Base-by-base conservation (phyloP, 2,888 invertebrate genomes). In the Troides oblongomaculatus region DNA sequence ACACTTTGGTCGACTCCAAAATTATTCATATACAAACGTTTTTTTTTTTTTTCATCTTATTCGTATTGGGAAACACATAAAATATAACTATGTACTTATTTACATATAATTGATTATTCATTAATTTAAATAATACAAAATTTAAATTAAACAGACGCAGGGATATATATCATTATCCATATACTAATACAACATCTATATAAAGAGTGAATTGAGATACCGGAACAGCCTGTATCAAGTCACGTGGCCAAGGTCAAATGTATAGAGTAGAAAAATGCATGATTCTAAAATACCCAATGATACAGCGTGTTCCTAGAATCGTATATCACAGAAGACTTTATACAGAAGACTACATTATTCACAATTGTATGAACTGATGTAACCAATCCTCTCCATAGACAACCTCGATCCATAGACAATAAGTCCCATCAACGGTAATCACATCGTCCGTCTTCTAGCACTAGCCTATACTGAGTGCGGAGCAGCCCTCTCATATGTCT, bases 401-500 rank as follows among this genome's bases (percentile, higher is more conserved):
- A 59, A 59, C 21, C 46, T 50, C 5, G 21, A 23, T 64, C 36
- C 18, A 39, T 46, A 25, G 30, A 66, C 46, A 59, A 60, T 25
- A 63, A 56, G 56, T 39, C 30, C 61, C 56, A 57, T 66, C 43
- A 21, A 39, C 61, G 10, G 36, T 36, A 43, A 25, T 39, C 56
- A 65, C 59, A 58, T 65, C 62, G 63, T 62, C 60, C 60, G 59
- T 72, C 62, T 65, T 64, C 72, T 25, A 57, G 64, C 67, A 67
- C 69, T 53, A 68, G 64, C 69, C 56, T 74, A 75, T 68, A 73
- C 73, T 73, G 59, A 78, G 74, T 10, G 70, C 65, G 23, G 76
- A 68, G 50, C 72, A 77, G 21, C 69, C 72, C 65, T 77, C 87
- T 93, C 93, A 93, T 81, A 93, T 93, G 79, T 93, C 93, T 57